Percentiles rank a stretch among this genome's conserved stretches.
These are phyloP conservation scores for Drosophila prolongata DNA, from an alignment of 2,888 invertebrate genomes.

Conservation along the genomic window DNA sequence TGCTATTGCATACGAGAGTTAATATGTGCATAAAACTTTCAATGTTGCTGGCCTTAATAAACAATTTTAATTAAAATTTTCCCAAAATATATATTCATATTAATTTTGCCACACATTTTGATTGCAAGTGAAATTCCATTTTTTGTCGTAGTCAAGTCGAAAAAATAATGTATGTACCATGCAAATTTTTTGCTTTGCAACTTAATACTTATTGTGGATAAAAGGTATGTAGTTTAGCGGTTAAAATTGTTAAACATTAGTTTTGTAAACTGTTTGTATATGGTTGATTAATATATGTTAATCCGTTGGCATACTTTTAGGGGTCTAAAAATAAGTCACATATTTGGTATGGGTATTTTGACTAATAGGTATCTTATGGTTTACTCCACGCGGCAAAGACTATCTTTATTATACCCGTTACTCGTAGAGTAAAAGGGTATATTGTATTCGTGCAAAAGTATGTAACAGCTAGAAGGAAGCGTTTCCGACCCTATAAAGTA, in stretches of 20 bases:
- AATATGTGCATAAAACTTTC: conserved; percentile 34
- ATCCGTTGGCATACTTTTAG: conserved; percentile 39
- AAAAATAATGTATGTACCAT: conserved; percentile 27
- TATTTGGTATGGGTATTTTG: background rate
- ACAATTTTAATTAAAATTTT: conserved; percentile 63
- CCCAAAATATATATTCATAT: conserved; percentile 15
- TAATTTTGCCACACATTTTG: conserved; percentile 21
- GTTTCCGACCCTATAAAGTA: too few species aligned
- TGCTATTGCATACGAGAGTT: conserved; percentile 10
- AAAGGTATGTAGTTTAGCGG: background rate
- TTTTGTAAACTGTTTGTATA: too few species aligned
- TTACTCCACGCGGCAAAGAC: background rate
- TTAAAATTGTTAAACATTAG: background rate
- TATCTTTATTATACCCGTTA: too few species aligned
- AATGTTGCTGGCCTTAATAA: conserved; percentile 33
- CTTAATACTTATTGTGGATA: background rate
- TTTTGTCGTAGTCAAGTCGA: conserved; percentile 6
- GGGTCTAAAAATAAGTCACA: background rate
- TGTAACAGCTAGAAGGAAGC: too few species aligned
- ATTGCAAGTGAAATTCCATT: conserved; percentile 13
- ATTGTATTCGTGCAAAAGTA: too few species aligned
- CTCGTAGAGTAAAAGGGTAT: too few species aligned
- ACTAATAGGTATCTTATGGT: conserved; percentile 12
- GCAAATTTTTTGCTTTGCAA: conserved; percentile 25
- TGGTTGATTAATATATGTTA: background rate